Evolutionary conservation across 1,140 invertebrate species (phyloP).

Genomic region (Tigriopus japonicus): DNA sequence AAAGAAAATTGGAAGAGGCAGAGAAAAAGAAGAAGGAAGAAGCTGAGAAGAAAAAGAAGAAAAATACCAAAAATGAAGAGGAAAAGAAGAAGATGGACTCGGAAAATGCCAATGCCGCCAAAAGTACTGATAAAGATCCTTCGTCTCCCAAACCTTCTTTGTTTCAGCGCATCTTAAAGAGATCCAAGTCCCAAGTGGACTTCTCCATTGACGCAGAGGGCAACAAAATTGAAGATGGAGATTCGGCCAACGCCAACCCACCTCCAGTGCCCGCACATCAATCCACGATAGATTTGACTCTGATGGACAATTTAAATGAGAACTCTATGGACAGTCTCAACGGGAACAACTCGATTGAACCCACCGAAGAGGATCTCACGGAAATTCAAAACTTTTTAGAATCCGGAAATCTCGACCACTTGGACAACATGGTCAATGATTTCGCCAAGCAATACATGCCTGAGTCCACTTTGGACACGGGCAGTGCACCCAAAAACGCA

Average conservation of each 20-base stretch:
- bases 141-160: no score
- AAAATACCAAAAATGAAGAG: no score
- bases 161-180: no score
- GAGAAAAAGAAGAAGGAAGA: background rate
- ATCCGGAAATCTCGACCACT: conserved; percentile 2
- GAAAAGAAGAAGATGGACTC: no score
- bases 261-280: no score
- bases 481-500: no score
- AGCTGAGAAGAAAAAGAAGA: no score
- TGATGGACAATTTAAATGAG: background rate
- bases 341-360: background rate
- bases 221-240: background rate
- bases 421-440: conserved; percentile 10
- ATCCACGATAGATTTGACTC: background rate
- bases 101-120: no score
- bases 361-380: background rate
- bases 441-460: conserved; percentile 6
- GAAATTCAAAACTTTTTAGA: conserved; percentile 9
- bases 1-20: background rate
- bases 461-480: background rate
- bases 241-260: no score
- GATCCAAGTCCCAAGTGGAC: background rate
- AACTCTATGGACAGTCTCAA: background rate
- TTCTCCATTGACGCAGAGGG: background rate
- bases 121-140: no score